phyloP scores from a whole-genome alignment of 1,140 invertebrate genomes.

The Leucophenga varia region DNA sequence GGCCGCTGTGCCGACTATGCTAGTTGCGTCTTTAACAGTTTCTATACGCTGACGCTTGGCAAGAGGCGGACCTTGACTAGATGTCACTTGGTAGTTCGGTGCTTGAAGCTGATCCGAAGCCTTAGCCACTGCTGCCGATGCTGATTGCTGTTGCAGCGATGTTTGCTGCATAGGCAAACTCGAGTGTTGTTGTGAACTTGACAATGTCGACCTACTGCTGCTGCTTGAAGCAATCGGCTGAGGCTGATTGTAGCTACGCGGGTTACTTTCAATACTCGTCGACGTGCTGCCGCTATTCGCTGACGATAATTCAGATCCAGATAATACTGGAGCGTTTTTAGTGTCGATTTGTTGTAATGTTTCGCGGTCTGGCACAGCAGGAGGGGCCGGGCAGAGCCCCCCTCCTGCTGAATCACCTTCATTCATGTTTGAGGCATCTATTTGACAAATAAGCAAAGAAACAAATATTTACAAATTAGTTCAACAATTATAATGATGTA shows the following conservation, averaged over 20 bases:
- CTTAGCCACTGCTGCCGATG: constrained; percentile 33
- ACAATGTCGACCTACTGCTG: constrained; percentile 9
- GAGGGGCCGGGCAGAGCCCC: constrained; percentile 56
- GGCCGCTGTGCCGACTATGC: constrained; percentile 23
- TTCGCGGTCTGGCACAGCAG: constrained; percentile 57
- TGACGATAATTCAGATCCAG: constrained; percentile 5
- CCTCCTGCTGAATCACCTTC: constrained; percentile 58
- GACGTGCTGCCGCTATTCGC: constrained; percentile 3
- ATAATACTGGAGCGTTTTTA: constrained; percentile 32
- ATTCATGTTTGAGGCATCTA: constrained; percentile 58
- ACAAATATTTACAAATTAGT: not conserved
- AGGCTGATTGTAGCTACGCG: constrained; percentile 4
- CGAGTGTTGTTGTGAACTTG: constrained; percentile 12
- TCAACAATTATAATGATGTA: not conserved
- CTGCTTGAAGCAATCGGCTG: constrained; percentile 7
- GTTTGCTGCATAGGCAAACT: constrained; percentile 27
- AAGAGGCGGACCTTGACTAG: constrained; percentile 25
- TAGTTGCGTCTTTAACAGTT: constrained; percentile 11
- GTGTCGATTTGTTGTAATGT: constrained; percentile 44
- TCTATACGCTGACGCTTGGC: constrained; percentile 48
- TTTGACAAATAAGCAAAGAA: constrained; percentile 17
- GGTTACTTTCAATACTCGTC: too few species aligned
- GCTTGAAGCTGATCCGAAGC: constrained; percentile 29
- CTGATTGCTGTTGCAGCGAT: constrained; percentile 1
- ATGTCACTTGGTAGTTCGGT: constrained; percentile 15